These are phyloP conservation scores for Agriopis marginaria DNA, from an alignment of 2,888 invertebrate genomes.

Conservation along the genomic window DNA sequence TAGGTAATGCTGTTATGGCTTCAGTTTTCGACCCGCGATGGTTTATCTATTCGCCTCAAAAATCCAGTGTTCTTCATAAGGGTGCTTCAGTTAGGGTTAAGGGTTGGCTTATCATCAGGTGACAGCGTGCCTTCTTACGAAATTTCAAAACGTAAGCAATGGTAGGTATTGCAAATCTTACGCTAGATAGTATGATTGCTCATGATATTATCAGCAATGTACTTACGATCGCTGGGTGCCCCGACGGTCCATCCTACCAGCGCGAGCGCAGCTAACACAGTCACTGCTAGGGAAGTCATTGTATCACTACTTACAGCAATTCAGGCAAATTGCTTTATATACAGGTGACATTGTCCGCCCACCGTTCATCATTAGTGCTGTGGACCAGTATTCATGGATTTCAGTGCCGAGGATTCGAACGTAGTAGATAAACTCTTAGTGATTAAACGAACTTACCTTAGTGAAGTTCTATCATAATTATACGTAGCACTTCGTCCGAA, in stretches of 20 bases:
- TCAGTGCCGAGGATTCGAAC: conserved; percentile 1
- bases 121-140: too few relatives aligned
- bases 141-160: too few relatives aligned
- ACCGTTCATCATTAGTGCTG: conserved; percentile 70
- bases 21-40: too few relatives aligned
- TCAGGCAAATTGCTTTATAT: conserved; percentile 75
- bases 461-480: too few relatives aligned
- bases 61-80: too few relatives aligned
- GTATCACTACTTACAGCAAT: conserved; percentile 66
- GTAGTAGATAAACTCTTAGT: neutral
- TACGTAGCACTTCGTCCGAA: too few relatives aligned
- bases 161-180: neutral
- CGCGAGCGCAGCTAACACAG: conserved; percentile 56
- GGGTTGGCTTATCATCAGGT: too few relatives aligned
- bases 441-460: too few relatives aligned
- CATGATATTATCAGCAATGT: neutral
- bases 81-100: too few relatives aligned
- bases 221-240: conserved; percentile 75
- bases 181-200: neutral
- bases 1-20: too few relatives aligned
- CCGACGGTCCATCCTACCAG: conserved; percentile 58
- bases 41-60: too few relatives aligned
- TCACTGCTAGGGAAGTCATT: conserved; percentile 65
- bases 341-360: conserved; percentile 74
- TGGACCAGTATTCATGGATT: conserved; percentile 50